phyloP scores from a whole-genome alignment of 2,113 vertebrate species.

The Bubo bubo region DNA sequence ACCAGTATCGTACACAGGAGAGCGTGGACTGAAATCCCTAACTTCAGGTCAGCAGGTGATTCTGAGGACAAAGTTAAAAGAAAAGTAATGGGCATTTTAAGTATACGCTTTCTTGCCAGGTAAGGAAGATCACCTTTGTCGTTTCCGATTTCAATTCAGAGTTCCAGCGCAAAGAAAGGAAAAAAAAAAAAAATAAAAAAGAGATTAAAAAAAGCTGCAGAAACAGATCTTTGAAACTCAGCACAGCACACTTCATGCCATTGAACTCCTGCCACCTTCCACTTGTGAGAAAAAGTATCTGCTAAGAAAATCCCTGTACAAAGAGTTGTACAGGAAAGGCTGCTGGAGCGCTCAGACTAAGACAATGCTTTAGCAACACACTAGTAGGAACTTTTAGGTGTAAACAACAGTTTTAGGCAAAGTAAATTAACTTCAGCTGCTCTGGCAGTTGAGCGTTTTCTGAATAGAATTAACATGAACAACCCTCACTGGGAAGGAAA shows the following conservation, averaged over 20 bases:
- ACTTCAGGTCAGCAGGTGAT: background rate
- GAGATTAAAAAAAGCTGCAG: background rate
- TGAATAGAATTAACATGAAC: constrained; percentile 53
- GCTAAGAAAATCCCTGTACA: background rate
- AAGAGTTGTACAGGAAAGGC: background rate
- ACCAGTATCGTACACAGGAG: background rate
- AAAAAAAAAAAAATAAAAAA: background rate
- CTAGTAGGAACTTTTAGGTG: constrained; percentile 32
- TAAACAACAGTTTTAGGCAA: constrained; percentile 30
- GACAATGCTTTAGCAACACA: constrained; percentile 3
- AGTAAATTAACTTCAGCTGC: constrained; percentile 54
- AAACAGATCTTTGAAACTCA: background rate
- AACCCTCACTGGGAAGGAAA: constrained; percentile 44
- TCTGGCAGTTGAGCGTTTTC: background rate
- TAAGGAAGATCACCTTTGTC: background rate
- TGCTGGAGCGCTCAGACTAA: background rate
- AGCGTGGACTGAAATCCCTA: background rate
- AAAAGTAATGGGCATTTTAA: background rate
- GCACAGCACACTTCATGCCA: background rate
- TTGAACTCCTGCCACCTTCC: background rate
- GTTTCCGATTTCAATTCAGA: background rate
- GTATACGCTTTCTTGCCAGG: background rate
- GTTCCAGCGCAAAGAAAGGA: background rate
- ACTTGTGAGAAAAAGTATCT: background rate
- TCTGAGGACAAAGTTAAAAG: background rate